Percentiles rank a stretch among this genome's conserved stretches.
Conservation (phyloP, 2,113 vertebrate genomes). For the Mionectes macconnelli region DNA sequence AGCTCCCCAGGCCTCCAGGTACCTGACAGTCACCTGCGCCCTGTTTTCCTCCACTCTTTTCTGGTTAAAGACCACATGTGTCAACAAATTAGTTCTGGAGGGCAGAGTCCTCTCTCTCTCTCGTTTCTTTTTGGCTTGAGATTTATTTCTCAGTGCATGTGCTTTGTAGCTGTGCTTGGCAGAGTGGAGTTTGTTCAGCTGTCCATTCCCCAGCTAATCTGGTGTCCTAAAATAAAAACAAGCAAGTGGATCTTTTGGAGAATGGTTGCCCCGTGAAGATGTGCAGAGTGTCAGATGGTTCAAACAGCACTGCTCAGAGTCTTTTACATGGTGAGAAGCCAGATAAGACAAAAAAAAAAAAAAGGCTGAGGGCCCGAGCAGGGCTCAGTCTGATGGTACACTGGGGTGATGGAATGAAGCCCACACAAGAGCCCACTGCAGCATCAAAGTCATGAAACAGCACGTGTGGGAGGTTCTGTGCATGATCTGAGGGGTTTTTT, state of each 20-base stretch:
- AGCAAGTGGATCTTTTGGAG: conserved; percentile 37
- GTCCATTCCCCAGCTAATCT: conserved; percentile 63
- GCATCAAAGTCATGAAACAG: not conserved
- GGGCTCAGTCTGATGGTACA: not conserved
- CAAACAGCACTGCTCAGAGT: not conserved
- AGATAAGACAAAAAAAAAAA: not conserved
- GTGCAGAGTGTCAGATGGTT: not conserved
- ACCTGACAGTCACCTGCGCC: not conserved
- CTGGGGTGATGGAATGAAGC: not conserved
- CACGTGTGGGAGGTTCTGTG: fast-evolving
- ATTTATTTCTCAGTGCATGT: not conserved
- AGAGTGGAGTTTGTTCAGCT: conserved; percentile 67
- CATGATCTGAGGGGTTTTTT: not conserved
- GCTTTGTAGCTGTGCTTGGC: conserved; percentile 40
- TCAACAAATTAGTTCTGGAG: conserved; percentile 7
- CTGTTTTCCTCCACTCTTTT: not conserved
- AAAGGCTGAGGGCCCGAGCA: not conserved
- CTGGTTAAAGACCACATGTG: not conserved
- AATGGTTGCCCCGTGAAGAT: not conserved
- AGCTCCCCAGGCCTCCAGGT: not conserved
- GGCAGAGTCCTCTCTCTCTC: not conserved
- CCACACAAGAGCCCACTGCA: not conserved
- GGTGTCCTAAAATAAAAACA: conserved; percentile 68
- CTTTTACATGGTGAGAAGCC: not conserved
- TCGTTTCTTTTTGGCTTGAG: not conserved